Base-by-base conservation (phyloP, 2,113 vertebrate species). In the Xenotilapia caudafasciata region DNA sequence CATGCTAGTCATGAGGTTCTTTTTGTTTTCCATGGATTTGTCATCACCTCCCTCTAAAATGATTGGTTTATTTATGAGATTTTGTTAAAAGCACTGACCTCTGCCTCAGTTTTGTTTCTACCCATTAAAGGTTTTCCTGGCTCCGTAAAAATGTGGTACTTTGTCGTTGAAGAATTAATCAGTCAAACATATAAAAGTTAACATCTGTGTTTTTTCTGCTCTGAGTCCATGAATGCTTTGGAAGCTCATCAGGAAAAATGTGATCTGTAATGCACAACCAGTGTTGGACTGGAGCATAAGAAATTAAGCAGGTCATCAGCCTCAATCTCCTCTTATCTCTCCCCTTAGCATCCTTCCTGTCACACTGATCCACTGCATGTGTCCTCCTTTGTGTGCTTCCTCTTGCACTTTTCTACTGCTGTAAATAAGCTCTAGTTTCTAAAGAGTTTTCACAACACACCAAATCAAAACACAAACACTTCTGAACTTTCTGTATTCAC, bases 61-160 rank as follows among this genome's bases (percentile, higher is more conserved):
- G 88, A 91, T 95, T 93, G 91, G 95, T 95, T 95, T 96, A 97
- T 97, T 96, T 98, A 97, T 96, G 96, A 96, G 94, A 96, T 97
- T 97, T 97, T 96, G 93, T 95, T 95, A 84, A 95, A 96, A 95
- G 96, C 96, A 96, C 96, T 96, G 94, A 96, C 88, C 21, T 86
- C 87, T 93, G 90, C 82, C 87, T 83, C 91, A 84, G 80, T 92
- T 96, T 94, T 94, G 86, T 97, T 97, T 97, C 94, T 95, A 95
- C 88, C 87, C 96, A 97, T 95, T 97, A 97, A 98, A 94, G 33
- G 82, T 70, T 96, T 95, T 83, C 23, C 91, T 94, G 94, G 94
- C 93, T 94, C 91, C 56, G 86, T 83, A 93, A 88, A 33, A 4
- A 23, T 15, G 51, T 88, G 60, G 15, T 56, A 82, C 13, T 47